Evolutionary conservation across 2,888 invertebrate species (phyloP).

Genomic region (Sinopyrophorus schimmeli): DNA sequence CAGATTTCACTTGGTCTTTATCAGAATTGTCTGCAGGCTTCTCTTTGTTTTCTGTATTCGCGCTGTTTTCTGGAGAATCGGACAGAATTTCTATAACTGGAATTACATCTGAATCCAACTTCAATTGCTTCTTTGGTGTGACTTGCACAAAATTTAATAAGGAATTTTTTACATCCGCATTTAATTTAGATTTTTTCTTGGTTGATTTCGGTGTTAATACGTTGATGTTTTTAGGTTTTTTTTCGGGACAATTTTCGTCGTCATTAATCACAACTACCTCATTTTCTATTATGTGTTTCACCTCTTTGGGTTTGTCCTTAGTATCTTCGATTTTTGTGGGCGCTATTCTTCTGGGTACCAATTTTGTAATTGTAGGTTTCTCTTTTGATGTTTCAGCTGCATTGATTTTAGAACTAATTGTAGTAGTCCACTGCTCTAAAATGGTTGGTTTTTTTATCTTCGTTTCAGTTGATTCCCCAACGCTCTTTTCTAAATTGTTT

Average conservation of each 20-base stretch:
- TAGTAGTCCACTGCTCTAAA: slow-evolving; percentile 49
- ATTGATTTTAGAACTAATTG: not conserved
- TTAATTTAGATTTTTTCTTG: no score
- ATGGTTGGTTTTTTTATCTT: slow-evolving; percentile 46
- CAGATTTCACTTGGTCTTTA: not conserved
- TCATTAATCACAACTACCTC: not conserved
- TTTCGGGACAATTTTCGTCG: not conserved
- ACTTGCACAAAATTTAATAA: no score
- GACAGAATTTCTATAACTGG: no score
- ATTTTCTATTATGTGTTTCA: not conserved
- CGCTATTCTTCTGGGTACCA: slow-evolving; percentile 10
- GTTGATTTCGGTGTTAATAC: not conserved
- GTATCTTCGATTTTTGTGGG: slow-evolving; percentile 12
- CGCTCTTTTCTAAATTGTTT: slow-evolving; percentile 31
- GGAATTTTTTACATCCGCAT: no score
- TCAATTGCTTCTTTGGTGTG: no score
- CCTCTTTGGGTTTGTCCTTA: not conserved
- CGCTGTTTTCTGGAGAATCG: no score
- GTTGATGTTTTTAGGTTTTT: not conserved
- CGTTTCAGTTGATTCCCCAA: slow-evolving; percentile 32
- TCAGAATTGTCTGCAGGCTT: not conserved
- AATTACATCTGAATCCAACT: no score
- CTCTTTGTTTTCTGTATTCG: not conserved
- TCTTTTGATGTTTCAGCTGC: not conserved
- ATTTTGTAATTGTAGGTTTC: slow-evolving; percentile 45